Percentiles rank a stretch among this genome's conserved stretches.
Conservation (phyloP, 2,113 vertebrate genomes). For the Fukomys damarensis region DNA sequence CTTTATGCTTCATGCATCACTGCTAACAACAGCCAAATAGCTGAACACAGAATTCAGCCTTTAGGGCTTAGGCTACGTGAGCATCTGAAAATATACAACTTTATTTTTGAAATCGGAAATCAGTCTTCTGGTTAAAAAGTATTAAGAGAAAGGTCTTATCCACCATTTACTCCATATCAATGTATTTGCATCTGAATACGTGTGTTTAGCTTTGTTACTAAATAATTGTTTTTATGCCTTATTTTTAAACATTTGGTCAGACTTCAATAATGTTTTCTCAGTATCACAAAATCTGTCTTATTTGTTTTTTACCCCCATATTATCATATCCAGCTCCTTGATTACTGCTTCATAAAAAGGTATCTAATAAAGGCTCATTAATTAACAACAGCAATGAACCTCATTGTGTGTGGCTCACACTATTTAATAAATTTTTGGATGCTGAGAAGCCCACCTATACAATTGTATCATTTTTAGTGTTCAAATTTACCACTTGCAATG, state of each 20-base stretch:
- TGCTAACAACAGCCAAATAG: conserved; percentile 75
- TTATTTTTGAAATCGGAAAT: conserved; percentile 59
- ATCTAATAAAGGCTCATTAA: conserved; percentile 27
- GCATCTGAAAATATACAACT: conserved; percentile 30
- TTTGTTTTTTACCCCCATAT: neutral
- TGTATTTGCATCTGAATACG: neutral
- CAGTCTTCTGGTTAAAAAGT: conserved; percentile 3
- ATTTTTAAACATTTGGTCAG: neutral
- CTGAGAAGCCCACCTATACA: neutral
- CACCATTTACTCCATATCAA: neutral
- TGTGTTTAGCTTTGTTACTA: neutral
- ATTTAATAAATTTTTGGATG: neutral
- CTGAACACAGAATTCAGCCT: conserved; percentile 76
- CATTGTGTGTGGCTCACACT: neutral
- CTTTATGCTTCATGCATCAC: conserved; percentile 71
- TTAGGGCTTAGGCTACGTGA: conserved; percentile 52
- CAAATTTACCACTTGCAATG: neutral
- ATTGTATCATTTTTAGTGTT: neutral
- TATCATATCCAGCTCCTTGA: neutral
- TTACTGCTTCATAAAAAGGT: neutral
- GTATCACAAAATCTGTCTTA: neutral
- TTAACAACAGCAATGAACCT: neutral
- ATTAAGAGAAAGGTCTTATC: neutral
- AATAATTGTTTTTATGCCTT: neutral
- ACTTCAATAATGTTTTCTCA: neutral